Base-by-base conservation (phyloP, 2,888 invertebrate species). In the Lepeophtheirus nordmannii region DNA sequence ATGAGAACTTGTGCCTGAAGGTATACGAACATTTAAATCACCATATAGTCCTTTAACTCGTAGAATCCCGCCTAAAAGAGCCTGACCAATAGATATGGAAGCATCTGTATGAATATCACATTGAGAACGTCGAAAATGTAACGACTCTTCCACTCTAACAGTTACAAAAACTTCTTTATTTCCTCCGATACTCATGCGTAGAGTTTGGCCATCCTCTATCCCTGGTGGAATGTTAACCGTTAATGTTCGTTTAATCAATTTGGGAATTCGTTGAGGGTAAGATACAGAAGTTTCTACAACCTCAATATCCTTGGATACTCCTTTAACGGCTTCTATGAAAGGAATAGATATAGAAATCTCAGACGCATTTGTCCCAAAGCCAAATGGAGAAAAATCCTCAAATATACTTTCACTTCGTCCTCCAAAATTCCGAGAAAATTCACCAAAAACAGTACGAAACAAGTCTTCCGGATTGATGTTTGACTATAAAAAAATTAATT, bases 151-250 rank as follows among this genome's bases (percentile, higher is more conserved):
- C 56, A 96, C 92, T 11, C 85, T 85, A 78, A 94, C 93, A 58
- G 92, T 94, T 70, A 97, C 82, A 74, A 94, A 97, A 20, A 97
- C 77, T 76, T 97, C 96, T 73, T 87, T 87, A 17, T 38, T 20
- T 71, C 80, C 83, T 14, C 93, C 94, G 0, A 97, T 86, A 10
- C 87, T 82, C 86, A 98, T 87, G 65, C 97, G 82, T 7, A 98
- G 85, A 0, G 94, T 94, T 76, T 99, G 97, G 0, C 96, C 96
- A 75, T 98, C 90, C 75, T 97, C 94, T 10, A 98, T 90, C 20
- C 90, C 91, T 63, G 68, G 17, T 1, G 63, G 63, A 22, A 63
- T 53, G 14, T 14, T 46, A n/a, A 63, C 53, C 1, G 14, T n/a
- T 22, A 20, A 14, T 12, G 20, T 22, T 56, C 53, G 7, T 23